These are phyloP conservation scores for Halcyon smyrnensis DNA, from an alignment of 2,797 vertebrate genomes.

Conservation along the genomic window DNA sequence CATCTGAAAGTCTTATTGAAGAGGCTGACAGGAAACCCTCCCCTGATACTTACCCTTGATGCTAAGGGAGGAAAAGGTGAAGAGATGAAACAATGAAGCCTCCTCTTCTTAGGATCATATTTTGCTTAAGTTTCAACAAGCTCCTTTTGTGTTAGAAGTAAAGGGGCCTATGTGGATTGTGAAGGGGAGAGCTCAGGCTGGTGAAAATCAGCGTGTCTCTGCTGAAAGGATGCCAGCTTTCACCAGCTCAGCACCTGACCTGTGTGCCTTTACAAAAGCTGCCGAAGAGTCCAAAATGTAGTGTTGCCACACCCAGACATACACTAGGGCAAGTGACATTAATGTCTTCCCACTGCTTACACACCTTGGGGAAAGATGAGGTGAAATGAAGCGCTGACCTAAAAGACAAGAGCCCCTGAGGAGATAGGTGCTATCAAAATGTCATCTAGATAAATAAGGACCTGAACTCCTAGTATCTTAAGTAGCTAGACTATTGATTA, in stretches of 20 bases:
- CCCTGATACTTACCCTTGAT: constrained; percentile 13
- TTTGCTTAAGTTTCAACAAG: constrained; percentile 6
- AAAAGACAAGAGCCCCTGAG: constrained; percentile 35
- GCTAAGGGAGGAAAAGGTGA: background rate
- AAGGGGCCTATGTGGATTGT: background rate
- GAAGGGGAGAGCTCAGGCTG: constrained; percentile 20
- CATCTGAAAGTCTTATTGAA: constrained; percentile 1
- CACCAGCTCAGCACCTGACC: background rate
- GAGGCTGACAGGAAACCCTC: background rate
- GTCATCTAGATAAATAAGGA: constrained; percentile 59
- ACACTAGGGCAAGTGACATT: background rate
- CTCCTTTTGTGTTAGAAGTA: constrained; percentile 40
- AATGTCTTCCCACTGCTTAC: background rate
- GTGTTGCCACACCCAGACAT: background rate
- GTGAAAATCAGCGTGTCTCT: background rate
- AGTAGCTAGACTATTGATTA: constrained; percentile 68
- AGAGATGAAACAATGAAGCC: background rate
- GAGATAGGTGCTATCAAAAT: constrained; percentile 61
- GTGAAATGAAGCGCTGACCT: constrained; percentile 13
- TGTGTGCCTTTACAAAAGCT: background rate
- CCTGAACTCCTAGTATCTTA: constrained; percentile 55
- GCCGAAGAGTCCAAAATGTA: background rate
- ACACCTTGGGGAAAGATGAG: constrained; percentile 18
- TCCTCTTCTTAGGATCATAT: background rate
- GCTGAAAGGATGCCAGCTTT: background rate